Conservation (phyloP, 1,140 invertebrate genomes). For the Eumeta japonica region DNA sequence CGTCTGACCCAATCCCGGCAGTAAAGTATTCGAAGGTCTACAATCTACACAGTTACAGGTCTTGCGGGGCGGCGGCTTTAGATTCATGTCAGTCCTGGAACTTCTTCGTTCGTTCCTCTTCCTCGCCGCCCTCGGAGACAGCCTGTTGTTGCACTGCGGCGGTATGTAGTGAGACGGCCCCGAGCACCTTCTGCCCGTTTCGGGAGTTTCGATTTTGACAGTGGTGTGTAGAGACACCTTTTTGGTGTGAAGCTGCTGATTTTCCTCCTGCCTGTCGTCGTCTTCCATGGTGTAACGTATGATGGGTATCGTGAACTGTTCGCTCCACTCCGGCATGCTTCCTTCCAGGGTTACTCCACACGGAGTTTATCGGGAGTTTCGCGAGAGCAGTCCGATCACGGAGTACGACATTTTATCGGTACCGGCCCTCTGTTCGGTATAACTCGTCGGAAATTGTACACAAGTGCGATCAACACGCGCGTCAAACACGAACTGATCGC, state of each 20-base stretch:
- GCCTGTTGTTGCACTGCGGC: conserved; percentile 45
- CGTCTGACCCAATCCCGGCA: conserved; percentile 46
- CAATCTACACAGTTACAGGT: conserved; percentile 50
- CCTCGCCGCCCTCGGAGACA: conserved; percentile 43
- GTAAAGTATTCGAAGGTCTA: conserved; percentile 40
- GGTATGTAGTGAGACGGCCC: conserved; percentile 46
- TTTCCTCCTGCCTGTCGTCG: conserved; percentile 29
- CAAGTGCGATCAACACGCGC: no score
- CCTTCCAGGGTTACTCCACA: no score
- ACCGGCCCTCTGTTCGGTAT: no score
- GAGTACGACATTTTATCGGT: conserved; percentile 39
- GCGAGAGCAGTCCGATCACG: no score
- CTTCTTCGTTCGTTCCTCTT: conserved; percentile 35
- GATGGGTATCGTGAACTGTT: conserved; percentile 46
- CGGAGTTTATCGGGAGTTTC: no score
- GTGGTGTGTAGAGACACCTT: conserved; percentile 44
- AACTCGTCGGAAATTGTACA: no score
- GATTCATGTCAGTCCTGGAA: conserved; percentile 28
- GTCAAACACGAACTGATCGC: no score
- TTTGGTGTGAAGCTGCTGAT: conserved; percentile 34
- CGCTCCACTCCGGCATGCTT: conserved; percentile 50
- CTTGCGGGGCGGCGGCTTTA: conserved; percentile 27
- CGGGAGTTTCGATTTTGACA: conserved; percentile 47
- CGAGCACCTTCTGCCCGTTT: conserved; percentile 33
- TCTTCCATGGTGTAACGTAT: conserved; percentile 49